A percentile compares a stretch with the other conserved stretches of the same genome.
phyloP scores from a whole-genome alignment of 2,113 vertebrate species.

The Pelusios castaneus region DNA sequence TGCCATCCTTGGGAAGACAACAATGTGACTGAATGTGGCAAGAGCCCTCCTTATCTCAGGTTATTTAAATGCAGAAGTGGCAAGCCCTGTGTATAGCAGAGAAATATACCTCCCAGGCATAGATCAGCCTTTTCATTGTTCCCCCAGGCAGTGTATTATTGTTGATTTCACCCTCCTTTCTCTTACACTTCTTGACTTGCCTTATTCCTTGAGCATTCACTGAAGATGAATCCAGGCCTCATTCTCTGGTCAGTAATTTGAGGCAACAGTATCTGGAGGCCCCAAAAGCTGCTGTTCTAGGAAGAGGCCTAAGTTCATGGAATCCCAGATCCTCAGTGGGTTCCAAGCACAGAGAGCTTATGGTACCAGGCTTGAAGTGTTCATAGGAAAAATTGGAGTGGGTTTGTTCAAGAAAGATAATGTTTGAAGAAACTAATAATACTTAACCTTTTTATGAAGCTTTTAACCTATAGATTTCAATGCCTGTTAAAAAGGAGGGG shows the following conservation, averaged over 20 bases:
- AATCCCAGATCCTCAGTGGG: background rate
- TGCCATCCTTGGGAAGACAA: background rate
- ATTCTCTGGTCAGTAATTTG: background rate
- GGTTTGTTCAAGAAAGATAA: background rate
- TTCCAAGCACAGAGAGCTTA: background rate
- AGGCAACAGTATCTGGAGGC: background rate
- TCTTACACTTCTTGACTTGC: background rate
- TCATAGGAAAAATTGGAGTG: background rate
- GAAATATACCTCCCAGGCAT: background rate
- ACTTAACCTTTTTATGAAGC: background rate
- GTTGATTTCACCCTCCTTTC: background rate
- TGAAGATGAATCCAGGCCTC: background rate
- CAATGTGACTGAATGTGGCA: fast-evolving
- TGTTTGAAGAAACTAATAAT: background rate
- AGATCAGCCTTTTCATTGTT: background rate
- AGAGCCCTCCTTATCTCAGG: background rate
- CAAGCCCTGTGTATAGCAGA: fast-evolving
- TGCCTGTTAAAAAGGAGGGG: background rate
- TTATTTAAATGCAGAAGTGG: fast-evolving
- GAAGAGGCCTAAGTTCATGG: background rate
- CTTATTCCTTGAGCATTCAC: background rate
- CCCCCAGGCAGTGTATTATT: background rate
- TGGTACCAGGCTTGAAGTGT: background rate
- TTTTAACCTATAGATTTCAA: background rate
- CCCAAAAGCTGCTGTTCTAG: background rate